Evolutionary conservation across 1,140 invertebrate species (phyloP).

Genomic region (Macrocentrus cingulum): DNA sequence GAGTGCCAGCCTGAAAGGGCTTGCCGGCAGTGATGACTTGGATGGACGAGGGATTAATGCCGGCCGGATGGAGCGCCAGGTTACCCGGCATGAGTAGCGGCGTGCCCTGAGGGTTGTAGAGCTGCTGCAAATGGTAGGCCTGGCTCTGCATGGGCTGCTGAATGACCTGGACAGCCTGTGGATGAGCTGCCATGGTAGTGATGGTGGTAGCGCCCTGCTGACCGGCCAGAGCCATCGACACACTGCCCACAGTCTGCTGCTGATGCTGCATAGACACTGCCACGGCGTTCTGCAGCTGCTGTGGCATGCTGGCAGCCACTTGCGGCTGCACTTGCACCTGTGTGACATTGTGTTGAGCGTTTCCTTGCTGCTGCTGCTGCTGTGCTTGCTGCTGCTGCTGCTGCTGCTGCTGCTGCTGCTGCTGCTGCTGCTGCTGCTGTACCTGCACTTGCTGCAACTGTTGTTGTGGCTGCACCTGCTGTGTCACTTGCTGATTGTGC

Average conservation of each 20-base stretch:
- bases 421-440: slow-evolving; percentile 50
- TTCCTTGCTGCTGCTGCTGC: slow-evolving; percentile 47
- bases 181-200: slow-evolving; percentile 55
- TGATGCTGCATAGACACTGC: slow-evolving; percentile 60
- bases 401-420: slow-evolving; percentile 53
- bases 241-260: slow-evolving; percentile 60
- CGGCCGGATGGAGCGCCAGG: slow-evolving; percentile 70
- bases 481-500: slow-evolving; percentile 49
- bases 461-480: slow-evolving; percentile 47
- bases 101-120: slow-evolving; percentile 76
- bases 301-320: slow-evolving; percentile 63
- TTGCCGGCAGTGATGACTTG: slow-evolving; percentile 79
- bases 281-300: slow-evolving; percentile 54
- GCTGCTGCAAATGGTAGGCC: slow-evolving; percentile 73
- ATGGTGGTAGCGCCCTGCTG: slow-evolving; percentile 55
- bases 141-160: slow-evolving; percentile 79
- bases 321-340: slow-evolving; percentile 60
- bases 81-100: slow-evolving; percentile 79
- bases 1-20: slow-evolving; percentile 74
- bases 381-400: slow-evolving; percentile 46
- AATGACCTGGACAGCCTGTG: slow-evolving; percentile 71
- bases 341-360: slow-evolving; percentile 51
- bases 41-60: slow-evolving; percentile 73
- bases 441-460: slow-evolving; percentile 52
- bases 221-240: slow-evolving; percentile 54